These are phyloP conservation scores for Diplodus sargus DNA, from an alignment of 2,797 vertebrate genomes.

Conservation along the genomic window DNA sequence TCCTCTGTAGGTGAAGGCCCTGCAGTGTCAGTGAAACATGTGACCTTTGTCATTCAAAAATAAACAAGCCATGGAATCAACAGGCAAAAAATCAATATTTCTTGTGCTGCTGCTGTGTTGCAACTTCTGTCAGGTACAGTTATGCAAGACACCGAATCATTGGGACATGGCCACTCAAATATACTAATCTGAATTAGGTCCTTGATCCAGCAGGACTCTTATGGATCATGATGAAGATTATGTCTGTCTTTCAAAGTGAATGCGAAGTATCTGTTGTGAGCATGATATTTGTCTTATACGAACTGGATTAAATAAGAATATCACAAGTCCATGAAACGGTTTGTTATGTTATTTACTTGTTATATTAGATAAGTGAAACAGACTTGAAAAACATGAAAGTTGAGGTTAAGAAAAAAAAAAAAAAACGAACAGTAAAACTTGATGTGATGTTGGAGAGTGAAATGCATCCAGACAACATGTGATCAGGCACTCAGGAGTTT, in stretches of 20 bases:
- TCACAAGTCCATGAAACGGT: background rate
- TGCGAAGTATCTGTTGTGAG: background rate
- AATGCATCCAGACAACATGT: background rate
- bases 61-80: conserved; percentile 31
- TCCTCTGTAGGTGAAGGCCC: background rate
- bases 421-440: background rate
- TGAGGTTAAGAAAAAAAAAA: background rate
- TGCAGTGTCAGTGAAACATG: background rate
- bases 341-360: background rate
- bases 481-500: background rate
- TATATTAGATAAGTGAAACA: background rate
- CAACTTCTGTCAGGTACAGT: conserved; percentile 32
- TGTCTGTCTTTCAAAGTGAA: background rate
- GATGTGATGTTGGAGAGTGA: background rate
- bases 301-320: background rate
- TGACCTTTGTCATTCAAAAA: conserved; percentile 53
- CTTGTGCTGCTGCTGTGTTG: conserved; percentile 26
- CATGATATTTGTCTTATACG: background rate
- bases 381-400: background rate
- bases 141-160: conserved; percentile 23
- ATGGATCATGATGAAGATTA: background rate
- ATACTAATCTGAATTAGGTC: background rate
- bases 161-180: background rate
- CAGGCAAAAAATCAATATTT: conserved; percentile 41
- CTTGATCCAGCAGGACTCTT: background rate